Percentiles rank a stretch among this genome's conserved stretches.
phyloP scores from a whole-genome alignment of 2,888 invertebrate species.

The Rambutsinella grinnellia region DNA sequence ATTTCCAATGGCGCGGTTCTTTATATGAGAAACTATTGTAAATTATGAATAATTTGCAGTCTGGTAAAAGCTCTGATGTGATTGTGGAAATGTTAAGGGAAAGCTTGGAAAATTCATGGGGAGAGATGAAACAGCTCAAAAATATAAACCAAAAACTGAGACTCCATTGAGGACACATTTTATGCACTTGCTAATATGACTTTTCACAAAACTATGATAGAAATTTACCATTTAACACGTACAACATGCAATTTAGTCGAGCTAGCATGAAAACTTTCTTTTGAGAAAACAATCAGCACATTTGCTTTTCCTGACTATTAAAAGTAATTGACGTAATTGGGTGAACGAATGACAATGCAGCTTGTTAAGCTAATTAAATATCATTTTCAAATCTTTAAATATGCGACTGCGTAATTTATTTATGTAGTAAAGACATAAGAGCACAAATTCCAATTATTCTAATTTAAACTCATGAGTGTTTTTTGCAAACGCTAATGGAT shows the following conservation, averaged over 20 bases:
- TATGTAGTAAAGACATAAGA: too few relatives aligned
- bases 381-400: too few relatives aligned
- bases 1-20: too few relatives aligned
- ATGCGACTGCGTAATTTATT: too few relatives aligned
- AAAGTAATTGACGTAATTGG: too few relatives aligned
- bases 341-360: too few relatives aligned
- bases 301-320: too few relatives aligned
- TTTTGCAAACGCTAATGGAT: conserved; percentile 71
- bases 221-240: neutral
- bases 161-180: neutral
- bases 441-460: too few relatives aligned
- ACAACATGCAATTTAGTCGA: too few relatives aligned
- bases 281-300: too few relatives aligned
- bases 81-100: neutral
- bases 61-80: neutral
- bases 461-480: conserved; percentile 69
- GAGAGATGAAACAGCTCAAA: neutral
- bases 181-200: neutral
- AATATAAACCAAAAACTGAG: neutral
- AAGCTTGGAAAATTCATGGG: neutral
- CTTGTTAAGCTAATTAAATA: too few relatives aligned
- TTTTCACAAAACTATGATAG: neutral
- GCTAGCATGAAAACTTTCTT: too few relatives aligned
- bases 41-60: neutral
- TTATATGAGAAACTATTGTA: neutral